These are phyloP conservation scores for Apantesis nais DNA, from an alignment of 2,888 invertebrate genomes.

Conservation along the genomic window DNA sequence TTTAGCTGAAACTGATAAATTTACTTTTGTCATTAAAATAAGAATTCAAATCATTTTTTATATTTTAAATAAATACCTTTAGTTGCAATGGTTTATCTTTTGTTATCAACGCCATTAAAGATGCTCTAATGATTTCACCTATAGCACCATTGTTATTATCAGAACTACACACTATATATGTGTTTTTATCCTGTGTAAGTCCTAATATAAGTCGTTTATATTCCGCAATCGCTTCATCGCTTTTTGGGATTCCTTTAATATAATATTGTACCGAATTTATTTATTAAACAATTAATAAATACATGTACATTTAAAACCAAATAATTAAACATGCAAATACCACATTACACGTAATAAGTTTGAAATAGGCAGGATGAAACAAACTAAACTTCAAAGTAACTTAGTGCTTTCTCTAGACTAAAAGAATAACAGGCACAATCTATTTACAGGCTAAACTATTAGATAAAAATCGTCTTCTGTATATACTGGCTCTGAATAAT, in stretches of 20 bases:
- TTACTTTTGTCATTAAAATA: neutral
- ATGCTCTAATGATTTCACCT: constrained; percentile 53
- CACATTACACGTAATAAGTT: neutral
- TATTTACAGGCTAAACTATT: too few relatives aligned
- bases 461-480: too few relatives aligned
- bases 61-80: constrained; percentile 2
- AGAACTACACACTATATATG: constrained; percentile 53
- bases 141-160: constrained; percentile 48
- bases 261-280: neutral
- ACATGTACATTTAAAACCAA: neutral
- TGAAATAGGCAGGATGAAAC: neutral
- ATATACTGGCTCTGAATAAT: too few relatives aligned
- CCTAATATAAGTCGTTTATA: neutral
- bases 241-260: constrained; percentile 49
- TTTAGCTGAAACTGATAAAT: constrained; percentile 36
- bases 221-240: constrained; percentile 51
- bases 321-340: neutral
- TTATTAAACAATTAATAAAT: neutral
- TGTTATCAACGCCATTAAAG: constrained; percentile 32
- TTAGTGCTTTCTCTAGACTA: neutral
- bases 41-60: neutral
- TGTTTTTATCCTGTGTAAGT: constrained; percentile 22
- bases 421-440: neutral
- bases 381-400: neutral
- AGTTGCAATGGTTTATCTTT: constrained; percentile 25